phyloP scores from a whole-genome alignment of 2,113 vertebrate species.

The Phylloscopus whistleri region DNA sequence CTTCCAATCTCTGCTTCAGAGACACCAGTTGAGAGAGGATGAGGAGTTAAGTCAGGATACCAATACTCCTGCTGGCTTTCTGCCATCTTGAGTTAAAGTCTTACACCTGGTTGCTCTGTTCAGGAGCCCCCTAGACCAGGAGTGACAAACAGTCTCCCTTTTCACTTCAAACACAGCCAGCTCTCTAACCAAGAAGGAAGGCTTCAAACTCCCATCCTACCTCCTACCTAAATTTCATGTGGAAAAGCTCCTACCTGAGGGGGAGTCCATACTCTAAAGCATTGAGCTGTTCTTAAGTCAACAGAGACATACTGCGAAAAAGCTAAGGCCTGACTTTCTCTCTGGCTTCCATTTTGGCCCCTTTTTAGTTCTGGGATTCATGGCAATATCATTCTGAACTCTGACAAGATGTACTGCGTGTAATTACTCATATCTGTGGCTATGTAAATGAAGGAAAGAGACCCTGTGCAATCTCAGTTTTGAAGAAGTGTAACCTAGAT shows the following conservation, averaged over 20 bases:
- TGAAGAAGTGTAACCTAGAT: background rate
- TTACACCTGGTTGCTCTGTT: background rate
- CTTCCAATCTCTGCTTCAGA: background rate
- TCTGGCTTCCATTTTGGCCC: background rate
- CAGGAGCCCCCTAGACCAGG: background rate
- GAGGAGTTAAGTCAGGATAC: background rate
- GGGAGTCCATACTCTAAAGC: background rate
- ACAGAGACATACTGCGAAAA: background rate
- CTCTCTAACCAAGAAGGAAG: background rate
- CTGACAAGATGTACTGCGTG: background rate
- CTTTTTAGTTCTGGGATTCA: background rate
- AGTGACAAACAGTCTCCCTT: background rate
- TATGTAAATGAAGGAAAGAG: background rate
- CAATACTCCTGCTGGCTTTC: background rate
- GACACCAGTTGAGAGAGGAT: background rate
- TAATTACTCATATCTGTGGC: background rate
- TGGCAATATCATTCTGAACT: background rate
- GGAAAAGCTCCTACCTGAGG: background rate
- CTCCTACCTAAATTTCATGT: background rate
- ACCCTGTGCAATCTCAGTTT: background rate
- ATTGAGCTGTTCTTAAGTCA: background rate
- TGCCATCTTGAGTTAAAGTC: background rate
- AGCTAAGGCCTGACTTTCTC: background rate
- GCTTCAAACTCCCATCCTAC: background rate
- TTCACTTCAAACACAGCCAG: background rate